phyloP scores from a whole-genome alignment of 2,113 vertebrate species.

The Oreochromis spilurus region DNA sequence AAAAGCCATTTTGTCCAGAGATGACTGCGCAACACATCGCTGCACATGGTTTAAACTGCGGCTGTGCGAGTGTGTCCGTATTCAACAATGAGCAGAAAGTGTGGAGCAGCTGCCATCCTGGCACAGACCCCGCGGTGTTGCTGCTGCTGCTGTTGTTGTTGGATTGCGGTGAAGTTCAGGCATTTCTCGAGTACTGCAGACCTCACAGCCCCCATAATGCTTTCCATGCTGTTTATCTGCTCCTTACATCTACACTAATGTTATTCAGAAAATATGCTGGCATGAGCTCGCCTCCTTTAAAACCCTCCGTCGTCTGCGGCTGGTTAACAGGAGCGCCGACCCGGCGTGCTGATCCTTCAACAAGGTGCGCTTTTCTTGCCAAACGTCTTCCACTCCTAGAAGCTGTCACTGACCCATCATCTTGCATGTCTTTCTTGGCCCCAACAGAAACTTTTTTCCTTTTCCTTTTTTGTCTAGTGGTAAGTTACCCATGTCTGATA shows the following conservation, averaged over 20 bases:
- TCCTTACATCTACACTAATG: slow-evolving; percentile 22
- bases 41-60: neutral
- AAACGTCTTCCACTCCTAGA: slow-evolving; percentile 4
- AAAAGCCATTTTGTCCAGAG: neutral
- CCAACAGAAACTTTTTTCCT: neutral
- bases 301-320: slow-evolving; percentile 18
- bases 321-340: slow-evolving; percentile 19
- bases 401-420: slow-evolving; percentile 39
- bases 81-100: neutral
- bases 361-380: slow-evolving; percentile 50
- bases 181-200: neutral
- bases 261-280: slow-evolving; percentile 47
- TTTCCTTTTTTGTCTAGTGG: slow-evolving; percentile 18
- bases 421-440: slow-evolving; percentile 3
- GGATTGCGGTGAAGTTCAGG: neutral
- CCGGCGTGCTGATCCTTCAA: neutral
- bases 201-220: slow-evolving; percentile 15
- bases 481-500: neutral
- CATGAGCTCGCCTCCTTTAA: slow-evolving; percentile 6
- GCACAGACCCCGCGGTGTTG: neutral
- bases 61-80: neutral
- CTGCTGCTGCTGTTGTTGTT: neutral
- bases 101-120: neutral
- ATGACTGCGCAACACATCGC: neutral
- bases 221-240: slow-evolving; percentile 32